Evolutionary conservation across 2,888 invertebrate genomes (phyloP), one percentile per base, ranked within the genome.

Genomic region (Neoaliturus tenellus): DNA sequence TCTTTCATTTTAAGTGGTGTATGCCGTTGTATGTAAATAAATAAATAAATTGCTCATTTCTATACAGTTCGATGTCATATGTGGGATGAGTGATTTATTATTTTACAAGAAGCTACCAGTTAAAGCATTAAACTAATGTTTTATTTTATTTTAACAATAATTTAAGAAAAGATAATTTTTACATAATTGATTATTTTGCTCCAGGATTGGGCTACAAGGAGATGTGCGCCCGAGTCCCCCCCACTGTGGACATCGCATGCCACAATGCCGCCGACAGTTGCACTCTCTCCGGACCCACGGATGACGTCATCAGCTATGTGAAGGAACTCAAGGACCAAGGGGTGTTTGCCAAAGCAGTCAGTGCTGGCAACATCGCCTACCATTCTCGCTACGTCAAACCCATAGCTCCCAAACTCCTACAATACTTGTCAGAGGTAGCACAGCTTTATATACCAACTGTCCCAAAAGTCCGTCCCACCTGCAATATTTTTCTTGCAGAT

Each of bases 211-310:
- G 88, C 4, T 87, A 88, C 55, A 81, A 86, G 10, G 75, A 87
- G 20, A 87, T 89, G 0, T 89, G 88, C 81, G 81, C 86, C n/a
- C 78, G 86, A 55, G 31, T 67, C 8, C 67, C 67, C 17, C 8
- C 31, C 25, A 28, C 67, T 31, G 93, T 96, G 20, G 94, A 94
- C 87, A 93, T 96, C 0, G 96, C 96, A 10, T 97, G 97, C 88
- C 96, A 96, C 90, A 97, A 97, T 89, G 93, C 95, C 0, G 92
- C 93, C 4, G 94, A 95, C 85, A 95, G 95, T 55, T 94, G 95
- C 80, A 97, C 96, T 0, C 93, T 97, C 82, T 96, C 96, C 0
- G 97, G 96, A 0, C 96, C 95, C 0, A 92, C 92, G 0, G 93
- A 93, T 41, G 91, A 91, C 10, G 93, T 95, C 91, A 90, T 91